Base-by-base conservation (phyloP, 2,888 invertebrate genomes). In the Drosophila anomelani region DNA sequence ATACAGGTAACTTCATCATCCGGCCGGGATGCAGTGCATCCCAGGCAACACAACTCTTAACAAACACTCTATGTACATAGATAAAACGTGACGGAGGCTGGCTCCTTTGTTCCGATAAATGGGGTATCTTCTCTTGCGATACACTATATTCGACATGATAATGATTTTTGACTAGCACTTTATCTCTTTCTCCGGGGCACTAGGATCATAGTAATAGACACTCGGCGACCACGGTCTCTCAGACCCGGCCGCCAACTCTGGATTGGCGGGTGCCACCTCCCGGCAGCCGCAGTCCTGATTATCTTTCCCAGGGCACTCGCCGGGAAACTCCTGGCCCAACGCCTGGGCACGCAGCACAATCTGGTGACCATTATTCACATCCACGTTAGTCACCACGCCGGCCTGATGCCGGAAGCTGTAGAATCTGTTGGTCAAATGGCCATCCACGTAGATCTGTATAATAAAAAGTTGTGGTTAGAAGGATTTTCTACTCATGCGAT, bases 401-500 rank as follows among this genome's bases (percentile, higher is more conserved):
- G 92, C 86, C 38, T 88, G 85, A 62, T 92, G 92, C 20, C 82
- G 74, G 46, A 75, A 79, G 51, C 87, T 86, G 66, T 82, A 90
- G 54, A 90, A 90, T 23, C 92, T 90, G 76, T 91, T 91, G 13
- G 90, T 91, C 49, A 92, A 73, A 62, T 81, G 80, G 8, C 90
- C 92, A 75, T 92, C 92, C 47, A 92, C 88, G 71, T 88, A 92
- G 57, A 92, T 88, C 92, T 92, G 53, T 0, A 15, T 44, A 13
- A 36, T 6, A 7, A 7, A 32, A 7, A 0, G 15, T 36, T 34
- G 6, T 8, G 6, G 15, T 53, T 53, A 15, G 5, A 53, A 10
- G 3, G 1, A 36, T 34, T 6, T 15, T 23, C 51, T 10, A 10
- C 17, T 5, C 0, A 7, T 34, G 13, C 20, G 2, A 36, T 10